phyloP scores from a whole-genome alignment of 1,140 invertebrate species.

The Conus betulinus region DNA sequence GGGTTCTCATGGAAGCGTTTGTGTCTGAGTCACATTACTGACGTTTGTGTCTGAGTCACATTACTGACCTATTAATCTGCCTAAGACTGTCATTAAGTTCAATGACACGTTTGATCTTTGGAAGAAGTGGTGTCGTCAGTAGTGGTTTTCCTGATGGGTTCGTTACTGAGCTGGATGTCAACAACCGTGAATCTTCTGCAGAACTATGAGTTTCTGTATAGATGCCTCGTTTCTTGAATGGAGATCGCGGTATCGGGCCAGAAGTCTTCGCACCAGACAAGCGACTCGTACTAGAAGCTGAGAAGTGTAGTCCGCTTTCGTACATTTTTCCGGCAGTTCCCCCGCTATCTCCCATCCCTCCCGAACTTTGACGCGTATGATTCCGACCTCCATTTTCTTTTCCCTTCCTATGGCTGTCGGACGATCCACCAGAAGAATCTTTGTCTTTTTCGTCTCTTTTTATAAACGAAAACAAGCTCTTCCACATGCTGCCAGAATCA shows the following conservation, averaged over 20 bases:
- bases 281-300: neutral
- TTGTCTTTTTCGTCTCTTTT: neutral
- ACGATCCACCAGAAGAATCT: neutral
- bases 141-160: slow-evolving; percentile 40
- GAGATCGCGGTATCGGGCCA: neutral
- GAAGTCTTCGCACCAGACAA: neutral
- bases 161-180: neutral
- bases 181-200: neutral
- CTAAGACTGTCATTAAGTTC: slow-evolving; percentile 37
- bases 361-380: too few species aligned
- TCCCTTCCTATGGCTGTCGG: neutral
- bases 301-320: neutral
- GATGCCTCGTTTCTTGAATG: neutral
- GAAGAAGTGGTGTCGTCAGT: slow-evolving; percentile 40
- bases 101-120: slow-evolving; percentile 42
- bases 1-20: neutral
- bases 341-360: neutral
- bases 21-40: neutral
- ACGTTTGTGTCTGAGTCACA: neutral
- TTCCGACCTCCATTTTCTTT: slow-evolving; percentile 7
- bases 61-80: neutral
- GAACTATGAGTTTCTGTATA: neutral
- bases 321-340: neutral
- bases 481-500: neutral
- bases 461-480: neutral